A percentile compares a stretch with the other conserved stretches of the same genome.
Evolutionary conservation across 2,113 vertebrate genomes (phyloP).

Genomic region (Leptobrachium ailaonicum): DNA sequence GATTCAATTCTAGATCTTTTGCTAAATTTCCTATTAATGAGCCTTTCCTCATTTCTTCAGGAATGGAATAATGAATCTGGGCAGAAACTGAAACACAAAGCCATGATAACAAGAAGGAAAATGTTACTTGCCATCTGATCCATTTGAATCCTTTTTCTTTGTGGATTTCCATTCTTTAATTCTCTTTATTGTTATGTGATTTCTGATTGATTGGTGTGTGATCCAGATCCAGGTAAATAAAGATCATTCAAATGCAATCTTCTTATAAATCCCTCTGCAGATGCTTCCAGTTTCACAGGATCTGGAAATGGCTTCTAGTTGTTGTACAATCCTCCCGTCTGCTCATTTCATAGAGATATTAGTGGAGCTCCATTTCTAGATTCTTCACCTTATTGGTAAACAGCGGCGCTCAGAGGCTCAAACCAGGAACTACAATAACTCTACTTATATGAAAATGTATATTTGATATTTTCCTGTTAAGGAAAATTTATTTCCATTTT

Average conservation of each 20-base stretch:
- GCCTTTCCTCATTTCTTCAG: constrained; percentile 63
- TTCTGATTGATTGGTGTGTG: no score
- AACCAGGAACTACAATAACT: constrained; percentile 8
- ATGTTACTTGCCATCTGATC: constrained; percentile 28
- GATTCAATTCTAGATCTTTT: constrained; percentile 69
- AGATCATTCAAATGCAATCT: no score
- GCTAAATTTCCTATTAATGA: constrained; percentile 71
- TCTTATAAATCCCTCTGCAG: no score
- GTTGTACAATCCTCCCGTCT: not conserved
- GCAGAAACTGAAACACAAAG: constrained; percentile 43
- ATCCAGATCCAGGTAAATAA: no score
- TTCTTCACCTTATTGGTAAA: constrained; percentile 19
- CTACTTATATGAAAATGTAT: constrained; percentile 45
- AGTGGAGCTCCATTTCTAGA: not conserved
- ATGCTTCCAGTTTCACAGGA: no score
- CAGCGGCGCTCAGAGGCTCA: constrained; percentile 43
- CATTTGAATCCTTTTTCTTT: not conserved
- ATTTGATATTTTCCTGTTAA: not conserved
- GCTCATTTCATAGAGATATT: not conserved
- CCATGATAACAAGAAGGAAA: constrained; percentile 52
- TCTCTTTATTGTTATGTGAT: no score
- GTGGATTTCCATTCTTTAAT: no score
- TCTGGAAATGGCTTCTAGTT: no score
- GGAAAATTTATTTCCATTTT: no score
- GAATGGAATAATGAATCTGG: constrained; percentile 62